These are phyloP conservation scores for Dolichallabes microphthalmus DNA, from an alignment of 2,113 vertebrate genomes.

Conservation along the genomic window DNA sequence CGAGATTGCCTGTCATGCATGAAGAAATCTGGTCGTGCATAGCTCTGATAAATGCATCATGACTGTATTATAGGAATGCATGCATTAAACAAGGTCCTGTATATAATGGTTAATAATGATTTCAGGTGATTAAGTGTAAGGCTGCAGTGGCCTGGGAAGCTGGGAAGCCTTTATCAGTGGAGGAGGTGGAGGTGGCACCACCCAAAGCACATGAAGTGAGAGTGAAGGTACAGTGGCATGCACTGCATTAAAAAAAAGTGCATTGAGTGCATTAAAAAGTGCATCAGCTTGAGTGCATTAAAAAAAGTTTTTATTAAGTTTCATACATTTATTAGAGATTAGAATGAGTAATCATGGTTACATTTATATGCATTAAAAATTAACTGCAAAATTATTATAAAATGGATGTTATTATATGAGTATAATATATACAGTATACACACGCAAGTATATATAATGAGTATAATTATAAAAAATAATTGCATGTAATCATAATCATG, in stretches of 20 bases:
- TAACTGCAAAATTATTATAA: neutral
- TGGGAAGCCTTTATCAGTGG: constrained; percentile 73
- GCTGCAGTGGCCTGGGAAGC: constrained; percentile 79
- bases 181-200: constrained; percentile 79
- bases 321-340: neutral
- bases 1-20: neutral
- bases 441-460: neutral
- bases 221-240: constrained; percentile 81
- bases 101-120: neutral
- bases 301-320: too few species aligned
- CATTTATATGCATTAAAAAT: neutral
- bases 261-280: neutral
- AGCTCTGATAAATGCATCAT: neutral
- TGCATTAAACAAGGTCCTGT: neutral
- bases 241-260: too few species aligned
- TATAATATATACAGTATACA: too few species aligned
- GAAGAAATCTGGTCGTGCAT: too few species aligned
- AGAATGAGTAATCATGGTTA: neutral
- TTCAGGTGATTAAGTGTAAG: constrained; percentile 80
- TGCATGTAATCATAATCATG: too few species aligned
- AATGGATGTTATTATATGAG: too few species aligned
- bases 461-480: neutral
- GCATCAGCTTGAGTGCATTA: neutral
- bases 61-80: neutral
- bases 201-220: constrained; percentile 78